These are phyloP conservation scores for Trididemnum clinides DNA, from an alignment of 23 tunicate genomes.

Conservation along the genomic window DNA sequence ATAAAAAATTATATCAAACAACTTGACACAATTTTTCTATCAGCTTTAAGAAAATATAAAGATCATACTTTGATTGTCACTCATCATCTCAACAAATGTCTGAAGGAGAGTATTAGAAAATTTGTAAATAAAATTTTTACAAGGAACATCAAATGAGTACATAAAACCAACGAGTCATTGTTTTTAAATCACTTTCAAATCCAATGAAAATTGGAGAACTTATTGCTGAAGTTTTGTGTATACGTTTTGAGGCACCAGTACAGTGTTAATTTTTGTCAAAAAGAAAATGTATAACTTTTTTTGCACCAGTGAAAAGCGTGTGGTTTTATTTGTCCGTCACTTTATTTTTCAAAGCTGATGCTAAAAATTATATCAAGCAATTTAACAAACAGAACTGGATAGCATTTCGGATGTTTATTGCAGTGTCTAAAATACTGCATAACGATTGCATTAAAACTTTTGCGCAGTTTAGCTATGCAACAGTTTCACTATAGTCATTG, in stretches of 20 bases:
- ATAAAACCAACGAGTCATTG: conserved; percentile 54
- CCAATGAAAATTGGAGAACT: conserved; percentile 66
- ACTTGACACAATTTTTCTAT: no score
- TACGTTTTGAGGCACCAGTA: conserved; percentile 79
- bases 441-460: not conserved
- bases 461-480: not conserved
- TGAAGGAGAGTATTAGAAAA: conserved; percentile 28
- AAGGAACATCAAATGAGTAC: conserved; percentile 73
- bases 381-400: no score
- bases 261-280: not conserved
- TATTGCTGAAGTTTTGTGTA: conserved; percentile 71
- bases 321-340: no score
- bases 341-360: no score
- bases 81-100: conserved; percentile 5
- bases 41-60: no score
- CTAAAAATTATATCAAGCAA: no score
- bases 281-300: no score
- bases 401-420: no score
- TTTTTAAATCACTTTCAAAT: conserved; percentile 78
- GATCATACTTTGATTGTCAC: conserved; percentile 29
- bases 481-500: no score
- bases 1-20: no score
- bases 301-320: no score
- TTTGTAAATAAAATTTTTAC: conserved; percentile 67
- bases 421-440: not conserved